phyloP scores from a whole-genome alignment of 2,113 vertebrate species.

The Melierax canorus region DNA sequence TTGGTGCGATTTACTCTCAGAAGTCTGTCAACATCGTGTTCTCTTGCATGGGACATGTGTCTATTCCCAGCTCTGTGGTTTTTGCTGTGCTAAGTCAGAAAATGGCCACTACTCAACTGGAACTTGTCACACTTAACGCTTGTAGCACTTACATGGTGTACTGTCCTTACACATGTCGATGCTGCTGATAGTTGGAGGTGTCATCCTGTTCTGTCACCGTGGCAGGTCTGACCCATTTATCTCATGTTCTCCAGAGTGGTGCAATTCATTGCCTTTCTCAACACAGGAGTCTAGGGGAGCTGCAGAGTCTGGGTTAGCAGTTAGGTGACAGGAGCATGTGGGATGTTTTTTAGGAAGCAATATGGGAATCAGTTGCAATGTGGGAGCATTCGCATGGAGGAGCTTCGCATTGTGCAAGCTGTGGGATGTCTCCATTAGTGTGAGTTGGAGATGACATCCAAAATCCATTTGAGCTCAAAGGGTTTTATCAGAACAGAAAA shows the following conservation, averaged over 20 bases:
- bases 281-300: not conserved
- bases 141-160: not conserved
- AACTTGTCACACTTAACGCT: not conserved
- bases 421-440: not conserved
- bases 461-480: not conserved
- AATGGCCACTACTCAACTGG: not conserved
- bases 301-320: not conserved
- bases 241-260: not conserved
- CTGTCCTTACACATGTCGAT: not conserved
- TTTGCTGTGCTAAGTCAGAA: not conserved
- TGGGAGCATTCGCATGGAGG: not conserved
- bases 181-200: not conserved
- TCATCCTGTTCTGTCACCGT: not conserved
- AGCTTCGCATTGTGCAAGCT: not conserved
- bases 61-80: not conserved
- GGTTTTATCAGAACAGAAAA: slow-evolving; percentile 4
- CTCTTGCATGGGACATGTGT: not conserved
- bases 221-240: not conserved
- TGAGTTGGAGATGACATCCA: not conserved
- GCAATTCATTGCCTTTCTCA: not conserved
- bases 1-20: not conserved
- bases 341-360: not conserved
- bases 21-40: not conserved
- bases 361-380: not conserved
- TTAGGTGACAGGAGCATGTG: not conserved